These are phyloP conservation scores for Orius insidiosus DNA, from an alignment of 1,140 invertebrate genomes.

Conservation along the genomic window DNA sequence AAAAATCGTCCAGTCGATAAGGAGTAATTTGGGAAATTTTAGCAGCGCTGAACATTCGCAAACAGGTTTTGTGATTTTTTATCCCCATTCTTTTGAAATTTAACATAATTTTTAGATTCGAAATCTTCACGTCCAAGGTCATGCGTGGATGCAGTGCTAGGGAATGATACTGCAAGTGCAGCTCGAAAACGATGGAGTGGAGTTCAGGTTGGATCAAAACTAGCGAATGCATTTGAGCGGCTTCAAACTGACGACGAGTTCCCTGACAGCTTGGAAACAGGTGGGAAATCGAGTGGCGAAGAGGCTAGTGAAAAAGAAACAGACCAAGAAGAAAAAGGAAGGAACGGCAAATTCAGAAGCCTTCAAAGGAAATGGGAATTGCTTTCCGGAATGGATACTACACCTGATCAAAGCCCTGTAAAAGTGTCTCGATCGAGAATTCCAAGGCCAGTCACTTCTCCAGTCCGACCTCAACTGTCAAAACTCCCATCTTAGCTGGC, in stretches of 20 bases:
- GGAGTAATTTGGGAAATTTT: not conserved
- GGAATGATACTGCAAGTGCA: constrained; percentile 34
- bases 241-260: constrained; percentile 52
- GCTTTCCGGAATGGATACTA: constrained; percentile 25
- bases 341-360: constrained; percentile 44
- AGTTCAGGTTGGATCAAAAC: constrained; percentile 45
- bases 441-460: constrained; percentile 46
- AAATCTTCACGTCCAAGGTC: constrained; percentile 36
- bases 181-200: constrained; percentile 55
- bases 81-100: not conserved
- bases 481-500: constrained; percentile 16
- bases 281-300: constrained; percentile 2
- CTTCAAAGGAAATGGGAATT: constrained; percentile 77
- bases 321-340: constrained; percentile 21
- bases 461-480: constrained; percentile 22
- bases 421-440: constrained; percentile 37
- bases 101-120: too few relatives aligned
- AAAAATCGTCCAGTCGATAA: constrained; percentile 12
- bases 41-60: constrained; percentile 6
- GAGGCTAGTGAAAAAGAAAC: constrained; percentile 3
- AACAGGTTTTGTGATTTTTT: constrained; percentile 1
- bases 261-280: constrained; percentile 18
- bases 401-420: constrained; percentile 15
- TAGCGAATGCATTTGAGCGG: constrained; percentile 48
- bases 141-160: constrained; percentile 38